phyloP scores from a whole-genome alignment of 2,797 vertebrate genomes.

The Alectoris magna region DNA sequence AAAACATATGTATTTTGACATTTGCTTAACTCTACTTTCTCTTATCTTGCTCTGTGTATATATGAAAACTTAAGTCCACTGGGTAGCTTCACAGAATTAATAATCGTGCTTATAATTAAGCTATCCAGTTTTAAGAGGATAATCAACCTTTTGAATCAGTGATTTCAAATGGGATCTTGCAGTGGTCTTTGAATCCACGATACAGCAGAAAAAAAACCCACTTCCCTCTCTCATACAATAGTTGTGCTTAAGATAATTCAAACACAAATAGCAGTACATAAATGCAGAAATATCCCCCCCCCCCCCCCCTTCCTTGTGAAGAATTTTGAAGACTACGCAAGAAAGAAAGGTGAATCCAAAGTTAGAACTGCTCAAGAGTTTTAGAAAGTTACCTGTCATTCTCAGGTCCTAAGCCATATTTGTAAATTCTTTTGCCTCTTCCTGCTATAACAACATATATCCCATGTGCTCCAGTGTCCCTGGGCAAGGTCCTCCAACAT shows the following conservation, averaged over 20 bases:
- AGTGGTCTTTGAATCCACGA: too few species aligned
- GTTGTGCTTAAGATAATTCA: background rate
- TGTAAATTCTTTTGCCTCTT: background rate
- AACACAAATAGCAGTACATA: background rate
- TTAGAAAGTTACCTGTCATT: background rate
- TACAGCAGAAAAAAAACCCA: background rate
- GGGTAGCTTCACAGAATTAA: background rate
- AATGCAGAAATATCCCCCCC: background rate
- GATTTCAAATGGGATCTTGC: background rate
- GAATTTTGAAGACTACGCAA: background rate
- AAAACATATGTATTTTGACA: background rate
- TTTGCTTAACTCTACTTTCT: background rate
- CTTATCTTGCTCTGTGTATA: background rate
- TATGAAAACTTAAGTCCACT: background rate
- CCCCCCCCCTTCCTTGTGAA: background rate
- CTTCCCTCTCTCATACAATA: background rate
- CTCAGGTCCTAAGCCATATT: background rate
- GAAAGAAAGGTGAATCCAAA: background rate
- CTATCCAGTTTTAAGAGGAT: background rate
- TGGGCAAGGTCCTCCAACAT: background rate
- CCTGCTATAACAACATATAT: background rate
- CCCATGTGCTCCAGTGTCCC: fast-evolving
- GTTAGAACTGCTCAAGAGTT: background rate
- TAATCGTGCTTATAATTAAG: background rate
- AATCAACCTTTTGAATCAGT: background rate